Base-by-base conservation (phyloP, 2,888 invertebrate genomes). In the Troides aeacus region DNA sequence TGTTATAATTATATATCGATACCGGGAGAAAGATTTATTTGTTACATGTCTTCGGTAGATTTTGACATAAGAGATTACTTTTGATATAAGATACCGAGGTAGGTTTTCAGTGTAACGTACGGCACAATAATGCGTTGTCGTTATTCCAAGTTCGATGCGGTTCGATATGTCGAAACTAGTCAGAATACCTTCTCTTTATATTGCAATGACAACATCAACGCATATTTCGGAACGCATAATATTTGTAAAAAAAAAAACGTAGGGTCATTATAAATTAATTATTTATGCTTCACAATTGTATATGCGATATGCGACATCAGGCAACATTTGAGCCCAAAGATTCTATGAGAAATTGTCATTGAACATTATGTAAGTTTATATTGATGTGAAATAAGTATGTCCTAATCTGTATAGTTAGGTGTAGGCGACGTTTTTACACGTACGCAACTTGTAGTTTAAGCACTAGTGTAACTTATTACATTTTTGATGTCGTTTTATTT, bases 401-500 rank as follows among this genome's bases (percentile, higher is more conserved):
- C 63, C 30, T 36, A 24, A 50, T 8, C 1, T 63, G 63, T 63
- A 63, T 63, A 63, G 30, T 1, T 50, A 4, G 30, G 17, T 8
- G 50, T 30, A 1, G 18, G 8, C n/a, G 53, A 24, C 8, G 23
- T 23, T 4, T 58, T 23, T 58, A 23, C 7, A 58, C 21, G 57
- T 23, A 58, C 23, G 46, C 15, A 21, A 53, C 2, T 17, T n/a
- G 3, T 50, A 63, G 30, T 72, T 50, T 76, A 75, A 72, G 71
- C 72, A 65, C 71, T 75, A 71, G 69, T 76, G 72, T 80, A 77
- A 78, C 76, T 75, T 75, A 78, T 74, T 76, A 73, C 65, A 42
- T 76, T 81, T 80, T 82, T 76, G 73, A 73, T 78, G 64, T 76
- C 76, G 75, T 80, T 81, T 81, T 78, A 62, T 66, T 58, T 66